These are phyloP conservation scores for Pantherophis vulpinus DNA, from an alignment of 2,797 vertebrate genomes.

Conservation along the genomic window DNA sequence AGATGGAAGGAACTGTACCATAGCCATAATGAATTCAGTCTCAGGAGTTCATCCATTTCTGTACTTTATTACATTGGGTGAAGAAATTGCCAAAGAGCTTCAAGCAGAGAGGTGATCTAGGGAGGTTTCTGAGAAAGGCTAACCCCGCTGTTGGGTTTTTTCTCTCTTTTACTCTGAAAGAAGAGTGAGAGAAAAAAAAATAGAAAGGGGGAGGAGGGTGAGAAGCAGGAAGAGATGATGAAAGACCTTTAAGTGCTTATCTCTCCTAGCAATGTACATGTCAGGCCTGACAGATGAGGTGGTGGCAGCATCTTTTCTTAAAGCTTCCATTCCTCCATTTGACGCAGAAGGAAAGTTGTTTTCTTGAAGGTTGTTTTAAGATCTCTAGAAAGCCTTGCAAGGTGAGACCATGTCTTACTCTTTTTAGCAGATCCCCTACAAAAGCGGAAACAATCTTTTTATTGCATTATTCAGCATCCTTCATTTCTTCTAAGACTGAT, in stretches of 20 bases:
- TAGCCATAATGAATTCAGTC: conserved; percentile 15
- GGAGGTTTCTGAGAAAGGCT: conserved; percentile 18
- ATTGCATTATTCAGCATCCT: neutral
- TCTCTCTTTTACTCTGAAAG: neutral
- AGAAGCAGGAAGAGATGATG: conserved; percentile 21
- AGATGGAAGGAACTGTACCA: neutral
- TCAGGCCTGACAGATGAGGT: neutral
- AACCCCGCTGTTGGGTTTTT: conserved; percentile 14
- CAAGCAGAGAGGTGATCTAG: neutral
- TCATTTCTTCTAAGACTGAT: neutral
- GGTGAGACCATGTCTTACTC: neutral
- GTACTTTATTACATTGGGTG: conserved; percentile 1
- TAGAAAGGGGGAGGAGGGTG: neutral
- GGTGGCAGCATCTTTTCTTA: conserved; percentile 16
- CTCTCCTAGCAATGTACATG: conserved; percentile 35
- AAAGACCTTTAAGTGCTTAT: conserved; percentile 22
- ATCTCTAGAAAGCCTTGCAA: neutral
- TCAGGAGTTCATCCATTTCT: conserved; percentile 25
- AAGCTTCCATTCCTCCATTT: neutral
- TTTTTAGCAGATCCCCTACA: neutral
- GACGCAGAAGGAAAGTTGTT: conserved; percentile 1
- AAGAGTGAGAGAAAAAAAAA: neutral
- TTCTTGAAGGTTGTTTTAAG: conserved; percentile 42
- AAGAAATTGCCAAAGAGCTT: conserved; percentile 28
- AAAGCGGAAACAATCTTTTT: neutral